phyloP scores from a whole-genome alignment of 2,797 vertebrate genomes.

The Taenioides sp. region DNA sequence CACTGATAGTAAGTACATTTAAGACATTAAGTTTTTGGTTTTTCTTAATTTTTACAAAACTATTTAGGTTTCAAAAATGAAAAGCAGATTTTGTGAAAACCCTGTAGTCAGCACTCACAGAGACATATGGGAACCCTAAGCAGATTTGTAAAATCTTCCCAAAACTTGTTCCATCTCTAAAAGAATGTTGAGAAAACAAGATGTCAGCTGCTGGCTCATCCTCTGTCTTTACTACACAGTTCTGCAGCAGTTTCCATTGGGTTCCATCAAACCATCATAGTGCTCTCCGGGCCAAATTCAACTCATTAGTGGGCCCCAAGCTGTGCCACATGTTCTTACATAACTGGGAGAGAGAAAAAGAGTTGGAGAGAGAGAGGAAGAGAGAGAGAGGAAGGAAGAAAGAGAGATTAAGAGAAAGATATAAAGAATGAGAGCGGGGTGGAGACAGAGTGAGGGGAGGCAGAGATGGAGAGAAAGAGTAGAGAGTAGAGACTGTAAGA shows the following conservation, averaged over 20 bases:
- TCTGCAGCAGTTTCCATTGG: slow-evolving; percentile 56
- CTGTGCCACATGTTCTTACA: slow-evolving; percentile 53
- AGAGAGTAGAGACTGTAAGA: too few species aligned
- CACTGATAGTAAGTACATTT: too few species aligned
- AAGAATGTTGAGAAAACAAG: slow-evolving; percentile 55
- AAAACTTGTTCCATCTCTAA: slow-evolving; percentile 48
- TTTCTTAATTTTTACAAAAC: background rate
- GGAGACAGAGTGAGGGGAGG: too few species aligned
- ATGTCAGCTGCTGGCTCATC: slow-evolving; percentile 48
- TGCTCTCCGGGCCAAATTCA: slow-evolving; percentile 51
- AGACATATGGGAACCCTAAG: slow-evolving; percentile 49
- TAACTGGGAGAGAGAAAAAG: slow-evolving; percentile 42
- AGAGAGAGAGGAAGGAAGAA: too few species aligned
- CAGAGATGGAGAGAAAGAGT: too few species aligned
- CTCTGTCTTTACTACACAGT: slow-evolving; percentile 55
- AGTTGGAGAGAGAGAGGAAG: too few species aligned
- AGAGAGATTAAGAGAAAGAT: too few species aligned
- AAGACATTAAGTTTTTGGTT: background rate
- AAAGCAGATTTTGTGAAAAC: slow-evolving; percentile 18
- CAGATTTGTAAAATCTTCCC: slow-evolving; percentile 51
- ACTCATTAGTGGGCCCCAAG: slow-evolving; percentile 62
- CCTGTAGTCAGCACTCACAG: slow-evolving; percentile 29
- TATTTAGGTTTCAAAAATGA: background rate
- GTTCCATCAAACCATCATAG: slow-evolving; percentile 55
- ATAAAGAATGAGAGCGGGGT: background rate